Evolutionary conservation across 1,140 invertebrate species (phyloP).

Genomic region (Anastrepha obliqua): DNA sequence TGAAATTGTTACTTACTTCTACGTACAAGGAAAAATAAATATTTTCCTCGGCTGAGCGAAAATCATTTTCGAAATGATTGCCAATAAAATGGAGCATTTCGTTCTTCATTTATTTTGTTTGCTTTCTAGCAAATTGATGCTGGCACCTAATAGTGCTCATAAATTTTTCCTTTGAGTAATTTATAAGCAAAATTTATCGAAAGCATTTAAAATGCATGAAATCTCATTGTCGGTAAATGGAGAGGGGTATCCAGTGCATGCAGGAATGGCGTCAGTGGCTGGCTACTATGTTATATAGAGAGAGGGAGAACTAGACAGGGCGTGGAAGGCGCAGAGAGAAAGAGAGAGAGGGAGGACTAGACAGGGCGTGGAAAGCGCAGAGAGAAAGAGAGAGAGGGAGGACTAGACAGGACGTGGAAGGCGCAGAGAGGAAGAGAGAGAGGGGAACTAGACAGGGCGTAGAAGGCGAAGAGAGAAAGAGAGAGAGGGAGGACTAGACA

Average conservation of each 20-base stretch:
- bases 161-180: conserved; percentile 29
- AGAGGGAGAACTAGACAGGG: too few species aligned
- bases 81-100: not conserved
- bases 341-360: too few species aligned
- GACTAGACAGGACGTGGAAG: too few species aligned
- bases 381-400: too few species aligned
- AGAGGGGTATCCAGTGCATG: not conserved
- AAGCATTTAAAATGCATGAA: conserved; percentile 40
- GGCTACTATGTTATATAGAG: too few species aligned
- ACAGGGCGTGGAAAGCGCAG: too few species aligned
- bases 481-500: too few species aligned
- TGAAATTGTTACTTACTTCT: not conserved
- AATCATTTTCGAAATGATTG: conserved; percentile 21
- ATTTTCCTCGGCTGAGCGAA: not conserved
- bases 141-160: conserved; percentile 29
- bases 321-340: too few species aligned
- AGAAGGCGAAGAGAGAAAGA: too few species aligned
- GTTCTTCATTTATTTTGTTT: not conserved
- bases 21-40: not conserved
- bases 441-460: too few species aligned
- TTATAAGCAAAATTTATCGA: conserved; percentile 36
- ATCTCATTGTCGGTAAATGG: not conserved
- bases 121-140: not conserved
- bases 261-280: too few species aligned
- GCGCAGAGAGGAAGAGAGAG: too few species aligned